Evolutionary conservation across 1,140 invertebrate species (phyloP).

Genomic region (Orussus abietinus): DNA sequence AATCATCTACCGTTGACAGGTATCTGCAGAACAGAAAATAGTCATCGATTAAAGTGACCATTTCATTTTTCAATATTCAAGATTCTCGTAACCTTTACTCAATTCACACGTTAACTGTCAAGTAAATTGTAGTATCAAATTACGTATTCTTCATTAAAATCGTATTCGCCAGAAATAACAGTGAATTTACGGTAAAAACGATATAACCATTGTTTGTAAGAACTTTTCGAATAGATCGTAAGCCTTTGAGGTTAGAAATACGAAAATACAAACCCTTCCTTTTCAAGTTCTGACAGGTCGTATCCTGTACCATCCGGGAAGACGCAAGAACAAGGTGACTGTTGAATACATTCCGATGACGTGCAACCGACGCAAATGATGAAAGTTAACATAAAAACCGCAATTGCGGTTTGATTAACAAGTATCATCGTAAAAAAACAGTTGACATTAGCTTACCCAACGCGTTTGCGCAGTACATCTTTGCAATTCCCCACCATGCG

Average conservation of each 20-base stretch:
- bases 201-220: neutral
- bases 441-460: no score
- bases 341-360: conserved; percentile 19
- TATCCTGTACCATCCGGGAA: conserved; percentile 17
- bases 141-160: neutral
- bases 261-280: conserved; percentile 10
- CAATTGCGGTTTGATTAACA: no score
- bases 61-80: conserved; percentile 1
- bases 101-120: neutral
- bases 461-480: no score
- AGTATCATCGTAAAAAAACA: no score
- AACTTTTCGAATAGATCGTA: neutral
- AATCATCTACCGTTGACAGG: neutral
- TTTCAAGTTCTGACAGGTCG: conserved; percentile 15
- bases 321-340: conserved; percentile 14
- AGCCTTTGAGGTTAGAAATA: conserved; percentile 8
- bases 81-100: neutral
- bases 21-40: conserved; percentile 20
- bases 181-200: neutral
- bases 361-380: no score
- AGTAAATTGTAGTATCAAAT: neutral
- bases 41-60: neutral
- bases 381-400: no score
- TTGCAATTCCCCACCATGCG: no score
- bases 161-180: neutral